Evolutionary conservation across 35 echinoderm and acorn worm genomes (phyloP).

Genomic region (Diadema setosum): DNA sequence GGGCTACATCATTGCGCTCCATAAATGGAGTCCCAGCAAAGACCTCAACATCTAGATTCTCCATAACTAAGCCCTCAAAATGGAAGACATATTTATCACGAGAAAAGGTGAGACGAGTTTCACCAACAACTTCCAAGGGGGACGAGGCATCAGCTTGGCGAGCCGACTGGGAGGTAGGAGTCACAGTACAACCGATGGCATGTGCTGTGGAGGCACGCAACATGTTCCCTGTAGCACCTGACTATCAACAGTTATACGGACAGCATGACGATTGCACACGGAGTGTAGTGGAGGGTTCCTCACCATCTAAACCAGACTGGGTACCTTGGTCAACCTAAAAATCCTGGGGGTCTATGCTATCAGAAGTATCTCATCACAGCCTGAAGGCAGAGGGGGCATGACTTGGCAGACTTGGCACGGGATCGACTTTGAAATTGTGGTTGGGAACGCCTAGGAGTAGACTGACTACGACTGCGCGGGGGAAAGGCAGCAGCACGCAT

Average conservation of each 20-base stretch:
- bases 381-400: constrained; percentile 28
- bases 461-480: neutral
- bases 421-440: too few species aligned
- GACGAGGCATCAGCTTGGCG: constrained; percentile 80
- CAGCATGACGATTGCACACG: neutral
- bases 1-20: constrained; percentile 7
- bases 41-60: constrained; percentile 41
- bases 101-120: constrained; percentile 25
- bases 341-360: neutral
- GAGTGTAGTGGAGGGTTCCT: neutral
- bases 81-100: too few species aligned
- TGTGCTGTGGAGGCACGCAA: constrained; percentile 33
- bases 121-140: constrained; percentile 32
- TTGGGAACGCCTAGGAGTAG: neutral
- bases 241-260: constrained; percentile 50
- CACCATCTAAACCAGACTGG: neutral
- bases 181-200: constrained; percentile 3
- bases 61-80: too few species aligned
- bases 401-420: neutral
- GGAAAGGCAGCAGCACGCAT: neutral
- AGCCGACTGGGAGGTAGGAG: constrained; percentile 41
- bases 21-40: constrained; percentile 66
- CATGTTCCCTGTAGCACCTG: constrained; percentile 63
- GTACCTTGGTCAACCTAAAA: neutral
- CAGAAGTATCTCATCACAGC: neutral